Conservation (phyloP, 2,113 vertebrate species). For the Cyprinodon brontotheroides region DNA sequence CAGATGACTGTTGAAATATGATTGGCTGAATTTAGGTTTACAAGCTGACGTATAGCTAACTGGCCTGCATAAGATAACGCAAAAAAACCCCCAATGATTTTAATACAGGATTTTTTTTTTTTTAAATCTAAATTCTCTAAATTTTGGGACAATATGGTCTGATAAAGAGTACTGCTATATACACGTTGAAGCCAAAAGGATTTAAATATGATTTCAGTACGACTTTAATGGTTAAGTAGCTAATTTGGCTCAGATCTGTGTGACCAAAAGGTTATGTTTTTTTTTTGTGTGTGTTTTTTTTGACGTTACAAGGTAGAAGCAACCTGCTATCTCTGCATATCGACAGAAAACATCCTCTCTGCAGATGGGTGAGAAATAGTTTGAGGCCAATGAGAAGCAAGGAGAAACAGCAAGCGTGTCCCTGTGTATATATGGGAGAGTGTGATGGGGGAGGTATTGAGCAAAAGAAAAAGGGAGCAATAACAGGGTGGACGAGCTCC, state of each 20-base stretch:
- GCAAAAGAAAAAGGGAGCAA: constrained; percentile 38
- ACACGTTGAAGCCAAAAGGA: too few species aligned
- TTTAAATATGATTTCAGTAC: too few species aligned
- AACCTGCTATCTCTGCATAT: constrained; percentile 53
- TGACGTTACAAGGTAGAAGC: constrained; percentile 41
- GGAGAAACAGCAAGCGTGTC: constrained; percentile 10
- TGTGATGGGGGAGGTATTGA: constrained; percentile 25
- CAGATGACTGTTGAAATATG: too few species aligned
- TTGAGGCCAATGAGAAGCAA: constrained; percentile 19
- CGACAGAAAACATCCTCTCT: constrained; percentile 38
- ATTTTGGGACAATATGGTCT: too few species aligned
- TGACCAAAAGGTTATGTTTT: constrained; percentile 66
- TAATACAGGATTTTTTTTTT: too few species aligned
- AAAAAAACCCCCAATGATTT: too few species aligned
- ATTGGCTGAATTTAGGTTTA: too few species aligned
- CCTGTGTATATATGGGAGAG: constrained; percentile 8
- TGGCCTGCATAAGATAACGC: too few species aligned
- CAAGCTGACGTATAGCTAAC: too few species aligned
- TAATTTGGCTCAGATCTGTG: constrained; percentile 67
- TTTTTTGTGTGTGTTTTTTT: constrained; percentile 50
- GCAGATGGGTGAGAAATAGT: constrained; percentile 29
- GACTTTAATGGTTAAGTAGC: constrained; percentile 50
- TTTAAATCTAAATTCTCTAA: too few species aligned
- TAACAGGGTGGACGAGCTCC: constrained; percentile 59
- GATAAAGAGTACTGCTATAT: too few species aligned